Conservation (phyloP, 2,113 vertebrate species). For the Poecile atricapillus region DNA sequence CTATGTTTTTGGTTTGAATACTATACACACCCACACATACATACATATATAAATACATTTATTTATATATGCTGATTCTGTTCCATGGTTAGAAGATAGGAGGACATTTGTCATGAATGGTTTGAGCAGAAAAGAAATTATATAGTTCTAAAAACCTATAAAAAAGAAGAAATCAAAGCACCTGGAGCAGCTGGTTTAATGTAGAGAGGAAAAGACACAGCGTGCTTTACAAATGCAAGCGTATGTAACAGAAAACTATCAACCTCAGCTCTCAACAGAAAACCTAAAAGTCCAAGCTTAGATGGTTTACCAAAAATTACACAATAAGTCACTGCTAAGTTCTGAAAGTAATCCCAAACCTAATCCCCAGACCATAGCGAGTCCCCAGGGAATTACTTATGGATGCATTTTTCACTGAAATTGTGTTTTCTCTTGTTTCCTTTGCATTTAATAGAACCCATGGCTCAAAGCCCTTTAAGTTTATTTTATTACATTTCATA, state of each 20-base stretch:
- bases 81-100: neutral
- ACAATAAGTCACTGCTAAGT: slow-evolving; percentile 6
- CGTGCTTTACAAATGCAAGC: neutral
- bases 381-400: neutral
- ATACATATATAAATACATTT: accelerated
- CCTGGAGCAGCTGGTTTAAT: neutral
- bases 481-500: neutral
- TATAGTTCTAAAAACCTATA: neutral
- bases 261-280: neutral
- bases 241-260: neutral
- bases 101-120: neutral
- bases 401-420: neutral
- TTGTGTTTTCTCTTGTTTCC: neutral
- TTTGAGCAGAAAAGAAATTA: neutral
- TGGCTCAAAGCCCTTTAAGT: neutral
- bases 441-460: neutral
- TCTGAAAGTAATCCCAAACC: slow-evolving; percentile 25
- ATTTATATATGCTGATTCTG: neutral
- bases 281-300: slow-evolving; percentile 13
- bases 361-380: neutral
- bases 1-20: neutral
- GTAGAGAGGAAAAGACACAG: neutral
- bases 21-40: neutral
- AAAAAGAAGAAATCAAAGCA: neutral
- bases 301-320: slow-evolving; percentile 28